Conservation (phyloP, 92 coral and sea anemone genomes). For the Heteractis magnifica region DNA sequence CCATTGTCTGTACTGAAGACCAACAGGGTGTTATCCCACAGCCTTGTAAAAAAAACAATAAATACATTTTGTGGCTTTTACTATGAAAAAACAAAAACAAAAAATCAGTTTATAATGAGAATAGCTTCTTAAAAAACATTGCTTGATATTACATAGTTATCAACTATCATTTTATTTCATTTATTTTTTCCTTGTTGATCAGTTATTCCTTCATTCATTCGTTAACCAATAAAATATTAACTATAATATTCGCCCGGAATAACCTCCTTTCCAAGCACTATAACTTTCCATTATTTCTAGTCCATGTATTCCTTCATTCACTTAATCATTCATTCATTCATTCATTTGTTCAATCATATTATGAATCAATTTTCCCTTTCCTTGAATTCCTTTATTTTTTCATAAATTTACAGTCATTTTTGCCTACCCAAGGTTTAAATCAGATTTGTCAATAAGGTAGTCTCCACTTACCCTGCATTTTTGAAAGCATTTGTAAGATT, state of each 20-base stretch:
- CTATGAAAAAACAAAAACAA: background rate
- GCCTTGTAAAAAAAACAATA: constrained; percentile 12
- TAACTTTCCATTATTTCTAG: no score
- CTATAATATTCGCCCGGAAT: no score
- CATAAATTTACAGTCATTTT: background rate
- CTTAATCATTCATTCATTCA: background rate
- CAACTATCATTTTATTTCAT: background rate
- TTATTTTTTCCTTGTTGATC: no score
- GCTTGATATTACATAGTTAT: no score
- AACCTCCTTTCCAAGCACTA: no score
- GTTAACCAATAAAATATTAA: no score
- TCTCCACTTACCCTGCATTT: constrained; percentile 50
- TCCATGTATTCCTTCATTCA: no score
- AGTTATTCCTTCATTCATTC: no score
- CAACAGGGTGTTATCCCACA: constrained; percentile 69
- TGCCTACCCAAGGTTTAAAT: background rate
- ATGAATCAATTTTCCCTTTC: background rate
- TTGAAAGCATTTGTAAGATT: constrained; percentile 65
- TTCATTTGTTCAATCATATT: background rate
- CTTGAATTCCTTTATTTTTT: background rate
- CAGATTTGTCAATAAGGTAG: background rate
- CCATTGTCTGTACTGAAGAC: constrained; percentile 78
- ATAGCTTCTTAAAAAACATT: no score
- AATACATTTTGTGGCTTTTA: background rate
- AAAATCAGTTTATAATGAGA: no score